Conservation (phyloP, 2,797 vertebrate species). For the Melanotaenia parkinsoni region DNA sequence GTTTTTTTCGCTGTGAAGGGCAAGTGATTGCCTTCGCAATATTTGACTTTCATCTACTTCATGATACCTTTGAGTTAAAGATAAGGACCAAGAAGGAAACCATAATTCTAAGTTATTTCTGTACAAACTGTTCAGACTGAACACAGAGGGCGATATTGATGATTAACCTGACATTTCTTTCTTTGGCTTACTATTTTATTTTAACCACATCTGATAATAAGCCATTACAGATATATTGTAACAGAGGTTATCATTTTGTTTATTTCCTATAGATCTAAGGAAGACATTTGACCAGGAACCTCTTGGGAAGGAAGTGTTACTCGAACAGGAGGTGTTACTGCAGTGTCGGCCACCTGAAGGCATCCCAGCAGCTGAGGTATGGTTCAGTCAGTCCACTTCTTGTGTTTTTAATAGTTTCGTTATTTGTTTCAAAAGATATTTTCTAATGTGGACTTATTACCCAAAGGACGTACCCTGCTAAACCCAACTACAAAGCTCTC, state of each 20-base stretch:
- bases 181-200: not conserved
- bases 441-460: not conserved
- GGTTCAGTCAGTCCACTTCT: slow-evolving; percentile 15
- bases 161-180: slow-evolving; percentile 16
- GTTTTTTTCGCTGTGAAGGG: slow-evolving; percentile 71
- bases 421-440: slow-evolving; percentile 7
- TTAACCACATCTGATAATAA: not conserved
- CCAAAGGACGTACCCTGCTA: slow-evolving; percentile 16
- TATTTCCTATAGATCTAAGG: slow-evolving; percentile 86
- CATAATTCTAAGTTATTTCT: not conserved
- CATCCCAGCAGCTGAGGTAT: slow-evolving; percentile 95
- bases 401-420: not conserved
- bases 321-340: slow-evolving; percentile 97
- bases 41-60: slow-evolving; percentile 47
- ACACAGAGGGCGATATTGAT: slow-evolving; percentile 8
- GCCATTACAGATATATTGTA: not conserved
- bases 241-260: slow-evolving; percentile 8
- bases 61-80: slow-evolving; percentile 28
- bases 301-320: slow-evolving; percentile 95
- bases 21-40: slow-evolving; percentile 50
- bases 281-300: slow-evolving; percentile 99
- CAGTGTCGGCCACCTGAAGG: slow-evolving; percentile 98
- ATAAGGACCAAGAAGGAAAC: not conserved
- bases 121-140: not conserved
- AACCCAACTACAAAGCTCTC: slow-evolving; percentile 30